phyloP scores from a whole-genome alignment of 2,888 invertebrate species.

The Osmoderma eremita region DNA sequence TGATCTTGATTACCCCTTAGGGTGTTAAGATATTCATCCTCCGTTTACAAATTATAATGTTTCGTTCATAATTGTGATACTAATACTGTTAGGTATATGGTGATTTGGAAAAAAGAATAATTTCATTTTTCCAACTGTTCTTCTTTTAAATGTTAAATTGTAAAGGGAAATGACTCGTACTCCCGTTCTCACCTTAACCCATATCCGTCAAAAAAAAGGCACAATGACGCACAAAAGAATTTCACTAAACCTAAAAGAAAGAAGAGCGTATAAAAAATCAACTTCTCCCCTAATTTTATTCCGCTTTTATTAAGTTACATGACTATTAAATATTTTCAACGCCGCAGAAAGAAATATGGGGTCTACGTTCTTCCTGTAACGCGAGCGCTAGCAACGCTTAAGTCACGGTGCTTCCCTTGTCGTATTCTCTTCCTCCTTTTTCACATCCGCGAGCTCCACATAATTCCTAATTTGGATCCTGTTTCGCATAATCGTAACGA shows the following conservation, averaged over 20 bases:
- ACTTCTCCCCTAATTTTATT: constrained; percentile 9
- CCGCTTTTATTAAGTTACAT: constrained; percentile 19
- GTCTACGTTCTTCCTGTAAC: neutral
- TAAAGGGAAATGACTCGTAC: too few species aligned
- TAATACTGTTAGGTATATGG: too few species aligned
- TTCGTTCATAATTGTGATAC: too few species aligned
- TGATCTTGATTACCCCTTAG: too few species aligned
- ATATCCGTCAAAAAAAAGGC: too few species aligned
- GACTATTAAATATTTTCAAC: constrained; percentile 15
- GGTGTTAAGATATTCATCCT: too few species aligned
- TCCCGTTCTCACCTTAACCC: too few species aligned
- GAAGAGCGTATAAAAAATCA: neutral
- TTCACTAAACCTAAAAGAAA: neutral
- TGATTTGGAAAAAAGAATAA: too few species aligned
- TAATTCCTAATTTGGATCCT: constrained; percentile 24
- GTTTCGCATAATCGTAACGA: constrained; percentile 23
- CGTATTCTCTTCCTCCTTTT: neutral
- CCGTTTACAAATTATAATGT: too few species aligned
- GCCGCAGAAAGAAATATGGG: neutral
- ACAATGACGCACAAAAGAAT: neutral
- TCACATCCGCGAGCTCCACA: neutral
- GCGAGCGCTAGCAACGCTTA: neutral
- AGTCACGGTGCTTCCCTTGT: neutral
- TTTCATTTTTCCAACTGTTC: too few species aligned
- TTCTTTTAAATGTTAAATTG: too few species aligned